Conservation (phyloP, 2,888 invertebrate genomes). For the Thumatha senex region DNA sequence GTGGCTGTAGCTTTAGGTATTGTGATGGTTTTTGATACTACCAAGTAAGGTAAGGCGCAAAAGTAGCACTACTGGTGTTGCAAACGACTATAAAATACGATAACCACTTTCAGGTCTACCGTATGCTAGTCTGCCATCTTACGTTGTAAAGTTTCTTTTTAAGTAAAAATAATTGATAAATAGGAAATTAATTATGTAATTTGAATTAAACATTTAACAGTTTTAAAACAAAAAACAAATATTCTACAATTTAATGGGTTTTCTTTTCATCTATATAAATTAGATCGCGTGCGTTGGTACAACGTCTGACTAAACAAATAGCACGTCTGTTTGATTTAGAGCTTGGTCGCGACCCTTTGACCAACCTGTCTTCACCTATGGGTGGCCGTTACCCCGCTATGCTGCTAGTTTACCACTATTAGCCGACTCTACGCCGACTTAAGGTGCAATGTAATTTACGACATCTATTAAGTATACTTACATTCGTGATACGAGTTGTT, state of each 20-base stretch:
- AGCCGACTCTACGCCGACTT: slow-evolving; percentile 44
- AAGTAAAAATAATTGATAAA: too few relatives aligned
- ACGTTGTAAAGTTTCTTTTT: too few relatives aligned
- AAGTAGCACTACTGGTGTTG: too few relatives aligned
- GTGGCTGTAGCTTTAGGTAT: too few relatives aligned
- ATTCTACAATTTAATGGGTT: slow-evolving; percentile 24
- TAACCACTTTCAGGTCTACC: too few relatives aligned
- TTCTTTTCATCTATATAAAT: slow-evolving; percentile 34
- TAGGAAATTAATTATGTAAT: not conserved
- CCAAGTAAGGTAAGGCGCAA: too few relatives aligned
- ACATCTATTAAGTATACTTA: not conserved
- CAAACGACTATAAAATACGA: too few relatives aligned
- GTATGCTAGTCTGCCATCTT: too few relatives aligned
- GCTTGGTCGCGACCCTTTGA: slow-evolving; percentile 36
- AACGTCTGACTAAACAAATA: slow-evolving; percentile 62
- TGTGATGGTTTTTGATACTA: too few relatives aligned
- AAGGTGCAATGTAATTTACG: slow-evolving; percentile 35
- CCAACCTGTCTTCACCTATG: slow-evolving; percentile 65
- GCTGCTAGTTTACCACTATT: slow-evolving; percentile 47
- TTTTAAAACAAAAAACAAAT: slow-evolving; percentile 18
- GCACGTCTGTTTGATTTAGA: slow-evolving; percentile 62
- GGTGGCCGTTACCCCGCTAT: slow-evolving; percentile 61
- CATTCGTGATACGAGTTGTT: too few relatives aligned
- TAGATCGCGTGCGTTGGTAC: slow-evolving; percentile 40
- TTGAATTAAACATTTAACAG: not conserved